Evolutionary conservation across 2,797 vertebrate species (phyloP).

Genomic region (Poecilia gillii): DNA sequence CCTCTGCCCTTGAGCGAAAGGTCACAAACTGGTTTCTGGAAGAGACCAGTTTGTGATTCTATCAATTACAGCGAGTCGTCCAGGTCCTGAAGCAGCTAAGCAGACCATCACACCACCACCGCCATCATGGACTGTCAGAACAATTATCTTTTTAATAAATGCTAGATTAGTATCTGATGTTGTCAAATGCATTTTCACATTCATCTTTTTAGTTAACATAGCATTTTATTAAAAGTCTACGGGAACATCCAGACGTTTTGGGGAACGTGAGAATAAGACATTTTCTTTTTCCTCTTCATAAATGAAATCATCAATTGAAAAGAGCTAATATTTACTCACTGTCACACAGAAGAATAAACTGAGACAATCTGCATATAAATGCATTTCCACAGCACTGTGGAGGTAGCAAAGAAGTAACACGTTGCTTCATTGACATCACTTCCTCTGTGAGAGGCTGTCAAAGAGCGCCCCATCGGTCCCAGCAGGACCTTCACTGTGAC

Average conservation of each 20-base stretch:
- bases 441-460: constrained; percentile 12
- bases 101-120: background rate
- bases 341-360: background rate
- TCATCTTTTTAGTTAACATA: background rate
- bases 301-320: background rate
- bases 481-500: constrained; percentile 29
- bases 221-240: background rate
- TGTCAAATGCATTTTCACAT: background rate
- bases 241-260: background rate
- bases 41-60: background rate
- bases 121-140: background rate
- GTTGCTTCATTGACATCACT: constrained; percentile 26
- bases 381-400: background rate
- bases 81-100: background rate
- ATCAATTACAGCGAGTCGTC: background rate
- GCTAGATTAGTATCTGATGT: background rate
- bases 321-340: background rate
- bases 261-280: background rate
- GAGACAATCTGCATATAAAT: background rate
- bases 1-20: background rate
- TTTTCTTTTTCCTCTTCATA: background rate
- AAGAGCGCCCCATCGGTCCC: constrained; percentile 13
- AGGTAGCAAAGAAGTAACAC: constrained; percentile 8
- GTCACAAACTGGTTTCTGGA: background rate
- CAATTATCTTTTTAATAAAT: background rate